Evolutionary conservation across 2,888 invertebrate species (phyloP).

Genomic region (Octodonta nipae): DNA sequence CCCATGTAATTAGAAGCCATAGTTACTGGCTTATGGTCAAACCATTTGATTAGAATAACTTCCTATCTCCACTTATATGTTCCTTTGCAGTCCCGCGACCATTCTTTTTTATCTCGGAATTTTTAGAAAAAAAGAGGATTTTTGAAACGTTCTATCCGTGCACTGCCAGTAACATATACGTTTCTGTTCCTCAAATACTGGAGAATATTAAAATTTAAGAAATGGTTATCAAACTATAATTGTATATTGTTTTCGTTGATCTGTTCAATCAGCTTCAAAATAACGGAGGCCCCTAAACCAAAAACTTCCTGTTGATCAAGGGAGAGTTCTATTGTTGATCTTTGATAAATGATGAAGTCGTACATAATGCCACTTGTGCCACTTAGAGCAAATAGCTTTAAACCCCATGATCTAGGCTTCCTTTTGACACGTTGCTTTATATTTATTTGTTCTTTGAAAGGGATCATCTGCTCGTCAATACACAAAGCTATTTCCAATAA

Average conservation of each 20-base stretch:
- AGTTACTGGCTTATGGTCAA: conserved; percentile 3
- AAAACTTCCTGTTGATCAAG: no score
- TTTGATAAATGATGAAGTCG: conserved; percentile 6
- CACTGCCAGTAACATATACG: conserved; percentile 8
- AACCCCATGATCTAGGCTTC: conserved; percentile 2
- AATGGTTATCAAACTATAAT: no score
- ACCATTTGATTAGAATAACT: conserved; percentile 10
- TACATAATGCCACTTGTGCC: conserved; percentile 4
- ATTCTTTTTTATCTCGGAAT: conserved; percentile 11
- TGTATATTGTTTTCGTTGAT: conserved; percentile 6
- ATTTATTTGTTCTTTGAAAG: no score
- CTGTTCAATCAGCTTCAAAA: conserved; percentile 1
- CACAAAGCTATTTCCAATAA: conserved; percentile 1
- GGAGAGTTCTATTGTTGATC: conserved; percentile 5
- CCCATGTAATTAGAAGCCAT: no score
- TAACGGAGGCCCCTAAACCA: conserved; percentile 3
- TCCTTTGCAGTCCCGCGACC: conserved; percentile 12
- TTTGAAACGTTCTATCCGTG: conserved; percentile 13
- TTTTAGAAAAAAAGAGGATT: conserved; percentile 13
- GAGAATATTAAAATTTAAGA: neutral
- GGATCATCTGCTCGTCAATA: conserved; percentile 5
- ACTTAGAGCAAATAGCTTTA: no score
- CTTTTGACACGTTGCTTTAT: conserved; percentile 4
- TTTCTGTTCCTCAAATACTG: neutral
- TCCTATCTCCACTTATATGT: conserved; percentile 11